phyloP scores from a whole-genome alignment of 2,113 vertebrate species.

The Tupaia tana region DNA sequence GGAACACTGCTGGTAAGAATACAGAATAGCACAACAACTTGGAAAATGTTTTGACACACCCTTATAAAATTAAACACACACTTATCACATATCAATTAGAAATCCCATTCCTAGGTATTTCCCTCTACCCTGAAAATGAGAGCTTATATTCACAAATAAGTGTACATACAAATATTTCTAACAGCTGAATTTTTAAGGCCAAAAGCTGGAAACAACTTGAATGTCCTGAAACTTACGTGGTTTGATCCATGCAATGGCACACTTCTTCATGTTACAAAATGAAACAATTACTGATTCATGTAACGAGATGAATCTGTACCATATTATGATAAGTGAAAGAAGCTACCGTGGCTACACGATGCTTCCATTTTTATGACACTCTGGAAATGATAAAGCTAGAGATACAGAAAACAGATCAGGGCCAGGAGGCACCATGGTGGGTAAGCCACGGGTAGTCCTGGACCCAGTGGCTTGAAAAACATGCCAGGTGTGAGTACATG shows the following conservation, averaged over 20 bases:
- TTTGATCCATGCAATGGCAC: not conserved
- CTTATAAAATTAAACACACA: not conserved
- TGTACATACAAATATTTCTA: conserved; percentile 26
- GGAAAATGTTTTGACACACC: not conserved
- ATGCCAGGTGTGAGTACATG: too few relatives aligned
- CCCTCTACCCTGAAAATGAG: conserved; percentile 21
- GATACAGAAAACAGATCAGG: not conserved
- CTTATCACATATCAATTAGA: not conserved
- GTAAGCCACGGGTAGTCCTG: too few relatives aligned
- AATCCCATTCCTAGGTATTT: not conserved
- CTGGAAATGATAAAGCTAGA: not conserved
- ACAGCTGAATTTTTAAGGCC: not conserved
- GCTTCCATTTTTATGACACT: not conserved
- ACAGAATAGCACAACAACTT: not conserved
- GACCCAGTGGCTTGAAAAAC: too few relatives aligned
- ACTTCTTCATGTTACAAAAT: conserved; percentile 27
- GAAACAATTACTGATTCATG: not conserved
- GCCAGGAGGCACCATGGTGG: too few relatives aligned
- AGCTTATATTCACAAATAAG: conserved; percentile 28
- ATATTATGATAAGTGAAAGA: not conserved
- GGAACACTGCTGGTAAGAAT: not conserved
- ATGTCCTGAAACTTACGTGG: not conserved
- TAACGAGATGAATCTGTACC: not conserved
- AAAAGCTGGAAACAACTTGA: not conserved
- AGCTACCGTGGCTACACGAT: not conserved